Evolutionary conservation across 2,888 invertebrate species (phyloP), one percentile per base, ranked within the genome.

Genomic region (Thymelicus acteon): DNA sequence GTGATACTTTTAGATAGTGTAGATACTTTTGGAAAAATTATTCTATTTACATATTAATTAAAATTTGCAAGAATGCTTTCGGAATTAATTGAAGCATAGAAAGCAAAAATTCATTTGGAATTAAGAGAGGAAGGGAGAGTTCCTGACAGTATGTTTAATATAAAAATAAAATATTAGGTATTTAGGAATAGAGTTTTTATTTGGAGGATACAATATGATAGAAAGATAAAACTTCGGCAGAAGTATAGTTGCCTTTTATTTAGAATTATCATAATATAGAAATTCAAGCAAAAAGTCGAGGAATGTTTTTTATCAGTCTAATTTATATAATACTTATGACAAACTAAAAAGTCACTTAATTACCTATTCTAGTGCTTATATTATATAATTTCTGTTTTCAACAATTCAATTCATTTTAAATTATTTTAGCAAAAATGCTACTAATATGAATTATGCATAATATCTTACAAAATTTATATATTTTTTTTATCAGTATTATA

Each of bases 221-320:
- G 5, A 31, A 31, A 5, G 76, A 73, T 69, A 0, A 49, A 49
- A 19, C 19, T 19, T 19, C 24, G 8, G 10, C 8, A 10, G 24
- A 54, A 54, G 3, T 24, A 54, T 54, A 24, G 24, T 54, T 24
- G 19, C 54, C 54, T 24, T 24, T 24, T 7, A 54, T 62, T 64
- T 71, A 70, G 48, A 74, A 69, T 48, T 71, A 67, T 62, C 61
- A 62, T 72, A 65, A 62, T 67, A 67, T 71, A 73, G 75, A 73
- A 75, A 75, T 79, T 79, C 78, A 74, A 58, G 69, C 74, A 70
- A 49, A 70, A 65, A 64, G 60, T 60, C 67, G 68, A 72, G 81
- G 81, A 81, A 81, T 81, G 81, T 79, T 75, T 79, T 75, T 67
- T 75, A 74, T 81, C 81, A 81, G 80, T 80, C 79, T 77, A 76